A percentile compares a stretch with the other conserved stretches of the same genome.
Conservation (phyloP, 2,797 vertebrate genomes). For the Dicrostonyx torquatus region DNA sequence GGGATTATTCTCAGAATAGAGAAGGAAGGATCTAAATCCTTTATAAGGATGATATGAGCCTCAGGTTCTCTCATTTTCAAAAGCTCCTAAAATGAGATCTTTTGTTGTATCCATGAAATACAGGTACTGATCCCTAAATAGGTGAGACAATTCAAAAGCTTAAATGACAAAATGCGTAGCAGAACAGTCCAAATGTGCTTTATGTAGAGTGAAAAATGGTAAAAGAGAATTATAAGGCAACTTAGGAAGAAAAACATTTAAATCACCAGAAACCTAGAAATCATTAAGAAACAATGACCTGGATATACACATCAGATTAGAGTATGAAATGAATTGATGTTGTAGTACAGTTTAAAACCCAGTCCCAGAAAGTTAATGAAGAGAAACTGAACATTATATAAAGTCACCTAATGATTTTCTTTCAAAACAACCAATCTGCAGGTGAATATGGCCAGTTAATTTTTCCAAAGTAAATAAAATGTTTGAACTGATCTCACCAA, state of each 20-base stretch:
- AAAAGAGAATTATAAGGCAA: neutral
- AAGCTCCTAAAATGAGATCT: neutral
- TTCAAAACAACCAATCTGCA: neutral
- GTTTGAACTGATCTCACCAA: constrained; percentile 2
- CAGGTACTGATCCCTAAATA: neutral
- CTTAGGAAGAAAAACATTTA: neutral
- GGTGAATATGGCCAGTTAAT: neutral
- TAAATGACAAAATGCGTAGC: constrained; percentile 11
- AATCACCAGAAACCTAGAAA: neutral
- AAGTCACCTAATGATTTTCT: constrained; percentile 27
- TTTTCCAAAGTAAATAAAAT: neutral
- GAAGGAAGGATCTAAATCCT: neutral
- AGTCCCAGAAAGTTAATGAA: constrained; percentile 5
- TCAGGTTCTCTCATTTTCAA: neutral
- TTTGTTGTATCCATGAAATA: neutral
- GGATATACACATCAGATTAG: neutral
- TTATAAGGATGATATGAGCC: neutral
- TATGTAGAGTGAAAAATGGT: constrained; percentile 18
- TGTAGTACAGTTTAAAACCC: neutral
- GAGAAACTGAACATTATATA: neutral
- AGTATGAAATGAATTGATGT: constrained; percentile 17
- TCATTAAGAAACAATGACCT: neutral
- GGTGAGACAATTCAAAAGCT: neutral
- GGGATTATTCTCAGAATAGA: neutral
- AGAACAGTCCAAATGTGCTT: neutral